These are phyloP conservation scores for Spilosoma lubricipeda DNA, from an alignment of 2,888 invertebrate genomes.

Conservation along the genomic window DNA sequence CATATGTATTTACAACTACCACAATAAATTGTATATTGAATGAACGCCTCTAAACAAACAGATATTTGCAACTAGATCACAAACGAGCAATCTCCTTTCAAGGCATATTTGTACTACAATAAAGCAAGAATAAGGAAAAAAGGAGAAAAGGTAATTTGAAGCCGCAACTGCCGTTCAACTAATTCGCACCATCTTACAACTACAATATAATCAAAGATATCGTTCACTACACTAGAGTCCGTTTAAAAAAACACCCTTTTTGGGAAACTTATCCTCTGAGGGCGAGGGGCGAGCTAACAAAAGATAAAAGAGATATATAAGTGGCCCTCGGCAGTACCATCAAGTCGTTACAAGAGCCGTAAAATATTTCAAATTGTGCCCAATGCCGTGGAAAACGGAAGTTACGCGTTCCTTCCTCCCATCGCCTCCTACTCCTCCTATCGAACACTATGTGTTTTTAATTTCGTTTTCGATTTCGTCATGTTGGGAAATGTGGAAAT, in stretches of 20 bases:
- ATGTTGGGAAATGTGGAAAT: constrained; percentile 47
- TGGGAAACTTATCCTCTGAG: constrained; percentile 70
- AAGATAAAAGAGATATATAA: constrained; percentile 86
- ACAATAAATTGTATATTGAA: neutral
- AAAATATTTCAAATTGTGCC: constrained; percentile 87
- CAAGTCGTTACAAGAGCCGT: constrained; percentile 86
- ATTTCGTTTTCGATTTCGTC: constrained; percentile 62
- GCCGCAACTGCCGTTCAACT: constrained; percentile 22
- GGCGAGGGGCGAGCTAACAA: constrained; percentile 80
- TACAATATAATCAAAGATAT: constrained; percentile 43
- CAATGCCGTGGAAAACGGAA: constrained; percentile 86
- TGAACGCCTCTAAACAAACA: neutral
- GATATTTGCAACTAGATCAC: too few relatives aligned
- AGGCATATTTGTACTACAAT: constrained; percentile 19
- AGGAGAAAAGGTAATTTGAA: constrained; percentile 5
- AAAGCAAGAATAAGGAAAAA: constrained; percentile 22
- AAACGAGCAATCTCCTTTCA: neutral
- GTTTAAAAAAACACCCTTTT: constrained; percentile 72
- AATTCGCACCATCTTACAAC: constrained; percentile 37
- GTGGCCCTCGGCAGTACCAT: constrained; percentile 85
- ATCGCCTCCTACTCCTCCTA: constrained; percentile 29
- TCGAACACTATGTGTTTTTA: constrained; percentile 61
- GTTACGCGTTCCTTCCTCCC: constrained; percentile 72
- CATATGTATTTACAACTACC: neutral
- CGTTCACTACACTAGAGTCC: constrained; percentile 46